These are phyloP conservation scores for Oryzias curvinotus DNA, from an alignment of 2,113 vertebrate genomes.

Conservation along the genomic window DNA sequence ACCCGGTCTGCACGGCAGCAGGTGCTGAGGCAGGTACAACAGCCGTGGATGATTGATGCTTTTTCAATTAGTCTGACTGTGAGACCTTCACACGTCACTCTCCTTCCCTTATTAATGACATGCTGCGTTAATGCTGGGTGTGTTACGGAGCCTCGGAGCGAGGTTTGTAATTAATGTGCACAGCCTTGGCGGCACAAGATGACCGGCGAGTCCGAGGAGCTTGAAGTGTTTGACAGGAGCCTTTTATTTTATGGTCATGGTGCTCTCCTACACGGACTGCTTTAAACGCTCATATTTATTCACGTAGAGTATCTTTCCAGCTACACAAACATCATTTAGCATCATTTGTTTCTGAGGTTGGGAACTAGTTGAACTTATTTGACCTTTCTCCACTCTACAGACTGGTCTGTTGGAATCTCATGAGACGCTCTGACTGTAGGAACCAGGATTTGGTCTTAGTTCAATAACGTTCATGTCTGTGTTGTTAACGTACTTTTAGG, in stretches of 20 bases:
- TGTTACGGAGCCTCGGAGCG: slow-evolving; percentile 26
- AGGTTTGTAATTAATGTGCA: slow-evolving; percentile 36
- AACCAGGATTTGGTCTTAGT: too few species aligned
- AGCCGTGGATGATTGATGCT: slow-evolving; percentile 78
- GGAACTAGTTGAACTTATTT: too few species aligned
- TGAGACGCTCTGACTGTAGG: too few species aligned
- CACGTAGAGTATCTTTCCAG: not conserved
- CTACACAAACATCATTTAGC: too few species aligned
- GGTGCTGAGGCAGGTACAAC: slow-evolving; percentile 76
- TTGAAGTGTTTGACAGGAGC: slow-evolving; percentile 13
- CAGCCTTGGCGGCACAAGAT: slow-evolving; percentile 20
- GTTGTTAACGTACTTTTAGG: too few species aligned
- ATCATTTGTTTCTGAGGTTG: too few species aligned
- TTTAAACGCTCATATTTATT: too few species aligned
- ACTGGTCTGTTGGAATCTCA: too few species aligned
- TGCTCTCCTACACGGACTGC: slow-evolving; percentile 6
- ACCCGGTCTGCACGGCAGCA: slow-evolving; percentile 78
- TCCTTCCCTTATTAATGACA: slow-evolving; percentile 52
- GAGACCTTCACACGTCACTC: slow-evolving; percentile 58
- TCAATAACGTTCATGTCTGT: too few species aligned
- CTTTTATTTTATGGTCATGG: slow-evolving; percentile 4
- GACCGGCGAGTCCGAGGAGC: slow-evolving; percentile 12
- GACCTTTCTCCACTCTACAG: too few species aligned
- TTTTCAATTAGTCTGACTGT: slow-evolving; percentile 70
- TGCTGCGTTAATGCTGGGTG: slow-evolving; percentile 37